Evolutionary conservation across 2,797 vertebrate genomes (phyloP).

Genomic region (Morus bassanus): DNA sequence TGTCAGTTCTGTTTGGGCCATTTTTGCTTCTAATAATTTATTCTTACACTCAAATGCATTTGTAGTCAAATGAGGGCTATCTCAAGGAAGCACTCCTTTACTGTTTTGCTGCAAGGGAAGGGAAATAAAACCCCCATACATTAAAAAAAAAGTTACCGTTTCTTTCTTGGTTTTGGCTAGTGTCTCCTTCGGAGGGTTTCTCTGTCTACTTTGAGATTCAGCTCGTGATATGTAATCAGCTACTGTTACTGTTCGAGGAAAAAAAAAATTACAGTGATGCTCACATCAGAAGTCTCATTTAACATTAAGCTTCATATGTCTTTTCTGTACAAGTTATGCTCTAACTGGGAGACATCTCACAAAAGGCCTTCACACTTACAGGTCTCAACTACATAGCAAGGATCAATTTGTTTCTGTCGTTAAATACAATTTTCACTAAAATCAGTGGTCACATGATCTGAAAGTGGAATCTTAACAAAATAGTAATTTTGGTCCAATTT

Average conservation of each 20-base stretch:
- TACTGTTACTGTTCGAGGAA: conserved; percentile 90
- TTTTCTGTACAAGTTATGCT: neutral
- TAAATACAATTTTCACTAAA: neutral
- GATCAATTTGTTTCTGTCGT: neutral
- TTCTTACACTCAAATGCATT: neutral
- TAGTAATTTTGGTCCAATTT: neutral
- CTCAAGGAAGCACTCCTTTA: neutral
- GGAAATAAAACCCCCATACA: neutral
- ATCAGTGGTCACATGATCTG: neutral
- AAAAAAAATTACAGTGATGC: conserved; percentile 69
- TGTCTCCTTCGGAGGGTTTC: conserved; percentile 84
- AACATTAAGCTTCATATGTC: neutral
- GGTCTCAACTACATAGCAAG: neutral
- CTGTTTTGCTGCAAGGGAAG: neutral
- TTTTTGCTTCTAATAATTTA: neutral
- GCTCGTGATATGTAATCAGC: conserved; percentile 99
- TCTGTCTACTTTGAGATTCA: conserved; percentile 97
- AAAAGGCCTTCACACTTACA: conserved; percentile 47
- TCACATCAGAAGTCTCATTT: neutral
- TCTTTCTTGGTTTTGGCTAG: conserved; percentile 92
- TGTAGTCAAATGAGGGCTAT: neutral
- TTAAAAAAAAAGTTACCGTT: conserved; percentile 78
- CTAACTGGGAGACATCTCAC: conserved; percentile 12
- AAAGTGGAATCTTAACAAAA: neutral
- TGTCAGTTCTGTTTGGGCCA: neutral